Conservation (phyloP, 1,140 invertebrate genomes). For the Arion vulgaris region DNA sequence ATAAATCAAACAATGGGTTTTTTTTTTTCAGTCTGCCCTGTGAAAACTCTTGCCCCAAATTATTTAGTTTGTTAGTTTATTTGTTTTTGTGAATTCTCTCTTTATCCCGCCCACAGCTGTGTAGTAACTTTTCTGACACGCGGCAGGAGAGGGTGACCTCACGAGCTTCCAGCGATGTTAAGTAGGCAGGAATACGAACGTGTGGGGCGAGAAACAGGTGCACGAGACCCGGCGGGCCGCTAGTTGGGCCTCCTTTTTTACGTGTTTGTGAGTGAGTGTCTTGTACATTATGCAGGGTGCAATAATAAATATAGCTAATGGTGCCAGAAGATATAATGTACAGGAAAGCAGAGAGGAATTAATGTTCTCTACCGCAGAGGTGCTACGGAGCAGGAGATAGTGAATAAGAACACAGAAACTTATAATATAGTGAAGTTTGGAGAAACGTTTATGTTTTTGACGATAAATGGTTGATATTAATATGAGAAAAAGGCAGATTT, state of each 20-base stretch:
- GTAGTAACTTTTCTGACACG: neutral
- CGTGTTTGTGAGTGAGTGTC: constrained; percentile 4
- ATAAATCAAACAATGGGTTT: too few species aligned
- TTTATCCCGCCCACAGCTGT: neutral
- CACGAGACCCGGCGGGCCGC: neutral
- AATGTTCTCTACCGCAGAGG: constrained; percentile 3
- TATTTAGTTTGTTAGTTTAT: neutral
- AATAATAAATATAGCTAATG: constrained; percentile 13
- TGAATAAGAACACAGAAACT: too few species aligned
- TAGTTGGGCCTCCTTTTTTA: neutral
- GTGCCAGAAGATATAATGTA: neutral
- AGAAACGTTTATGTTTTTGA: too few species aligned
- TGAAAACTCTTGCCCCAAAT: neutral
- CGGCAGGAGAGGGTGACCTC: neutral
- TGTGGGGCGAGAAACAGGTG: neutral
- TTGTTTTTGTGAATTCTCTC: neutral
- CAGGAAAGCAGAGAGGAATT: neutral
- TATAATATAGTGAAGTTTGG: too few species aligned
- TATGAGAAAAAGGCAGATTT: too few species aligned
- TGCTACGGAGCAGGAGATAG: neutral
- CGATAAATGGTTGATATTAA: too few species aligned
- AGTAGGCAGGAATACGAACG: neutral
- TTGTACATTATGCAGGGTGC: constrained; percentile 3
- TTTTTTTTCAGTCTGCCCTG: too few species aligned
- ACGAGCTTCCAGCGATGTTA: neutral